Base-by-base conservation (phyloP, 2,113 vertebrate species). In the Corapipo altera region DNA sequence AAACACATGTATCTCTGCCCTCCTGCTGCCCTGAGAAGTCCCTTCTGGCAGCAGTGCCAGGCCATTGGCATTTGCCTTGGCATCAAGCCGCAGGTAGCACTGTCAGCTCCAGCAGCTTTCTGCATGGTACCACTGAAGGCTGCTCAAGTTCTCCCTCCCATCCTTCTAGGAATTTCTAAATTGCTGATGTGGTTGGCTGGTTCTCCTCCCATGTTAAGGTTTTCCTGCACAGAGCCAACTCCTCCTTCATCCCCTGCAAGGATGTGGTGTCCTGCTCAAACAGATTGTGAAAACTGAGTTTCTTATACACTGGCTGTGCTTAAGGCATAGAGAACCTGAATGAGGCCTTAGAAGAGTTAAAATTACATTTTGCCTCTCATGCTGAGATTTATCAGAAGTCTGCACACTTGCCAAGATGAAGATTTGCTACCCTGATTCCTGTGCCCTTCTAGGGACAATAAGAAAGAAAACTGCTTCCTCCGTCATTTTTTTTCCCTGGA, bases 371-470 rank as follows among this genome's bases (percentile, higher is more conserved):
- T 90, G 85, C 33, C 39, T 79, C 59, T 76, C 1, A 0, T 43
- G 59, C 75, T 32, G 69, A 86, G 59, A 55, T 80, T 84, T 87
- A 76, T 96, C 85, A 85, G 64, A 83, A 77, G 46, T 62, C 69
- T 76, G 78, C 22, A 64, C 10, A 2, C 55, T 67, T 94, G 67
- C 90, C 91, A 93, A 74, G 85, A 73, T 35, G 62, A 81, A 89
- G 72, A 80, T 85, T 64, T 77, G 32, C 72, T 52, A 37, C 48
- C 15, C 83, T 66, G 54, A 80, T 80, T 86, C 55, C 75, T 71
- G 43, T 94, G 88, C 67, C 79, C 65, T 91, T 95, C 59, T 91
- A 94, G 78, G 79, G 71, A 93, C 49, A 71, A 35, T 46, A 58
- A 66, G 71, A 81, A 85, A 87, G 49, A 79, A 93, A 89, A 59